Percentiles rank a stretch among this genome's conserved stretches.
phyloP scores from a whole-genome alignment of 2,888 invertebrate species.

The Cyclophora punctaria region DNA sequence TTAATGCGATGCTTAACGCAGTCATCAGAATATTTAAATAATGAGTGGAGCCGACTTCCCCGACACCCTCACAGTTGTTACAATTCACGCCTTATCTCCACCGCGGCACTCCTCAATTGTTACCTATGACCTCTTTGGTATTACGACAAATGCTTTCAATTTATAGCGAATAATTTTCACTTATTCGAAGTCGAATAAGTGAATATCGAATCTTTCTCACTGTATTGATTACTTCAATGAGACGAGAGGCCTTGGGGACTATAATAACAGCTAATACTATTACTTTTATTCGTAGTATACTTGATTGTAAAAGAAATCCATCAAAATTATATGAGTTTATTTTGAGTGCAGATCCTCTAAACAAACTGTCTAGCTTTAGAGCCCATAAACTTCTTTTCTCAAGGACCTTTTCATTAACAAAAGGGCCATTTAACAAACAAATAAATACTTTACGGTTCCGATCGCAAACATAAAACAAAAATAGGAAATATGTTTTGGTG shows the following conservation, averaged over 20 bases:
- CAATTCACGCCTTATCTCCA: constrained; percentile 53
- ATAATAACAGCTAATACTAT: too few species aligned
- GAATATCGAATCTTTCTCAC: too few species aligned
- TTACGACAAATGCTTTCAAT: not conserved
- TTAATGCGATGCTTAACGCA: constrained; percentile 57
- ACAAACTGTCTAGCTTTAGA: too few species aligned
- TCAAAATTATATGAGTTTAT: too few species aligned
- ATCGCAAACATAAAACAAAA: constrained; percentile 50
- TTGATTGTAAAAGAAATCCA: too few species aligned
- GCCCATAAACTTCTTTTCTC: too few species aligned
- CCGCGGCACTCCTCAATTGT: constrained; percentile 56
- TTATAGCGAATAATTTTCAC: too few species aligned
- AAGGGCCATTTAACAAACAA: constrained; percentile 1
- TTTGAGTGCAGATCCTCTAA: not conserved
- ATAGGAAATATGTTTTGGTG: constrained; percentile 72
- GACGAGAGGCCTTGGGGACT: too few species aligned
- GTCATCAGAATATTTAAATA: constrained; percentile 70
- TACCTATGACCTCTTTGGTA: constrained; percentile 25
- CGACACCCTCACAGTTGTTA: constrained; percentile 22
- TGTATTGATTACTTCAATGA: too few species aligned
- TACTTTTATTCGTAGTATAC: too few species aligned
- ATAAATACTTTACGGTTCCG: constrained; percentile 25
- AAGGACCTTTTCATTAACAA: not conserved
- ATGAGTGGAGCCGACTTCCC: constrained; percentile 36
- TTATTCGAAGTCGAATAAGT: too few species aligned